These are phyloP conservation scores for Varanus komodoensis DNA, from an alignment of 2,113 vertebrate genomes.

Conservation along the genomic window DNA sequence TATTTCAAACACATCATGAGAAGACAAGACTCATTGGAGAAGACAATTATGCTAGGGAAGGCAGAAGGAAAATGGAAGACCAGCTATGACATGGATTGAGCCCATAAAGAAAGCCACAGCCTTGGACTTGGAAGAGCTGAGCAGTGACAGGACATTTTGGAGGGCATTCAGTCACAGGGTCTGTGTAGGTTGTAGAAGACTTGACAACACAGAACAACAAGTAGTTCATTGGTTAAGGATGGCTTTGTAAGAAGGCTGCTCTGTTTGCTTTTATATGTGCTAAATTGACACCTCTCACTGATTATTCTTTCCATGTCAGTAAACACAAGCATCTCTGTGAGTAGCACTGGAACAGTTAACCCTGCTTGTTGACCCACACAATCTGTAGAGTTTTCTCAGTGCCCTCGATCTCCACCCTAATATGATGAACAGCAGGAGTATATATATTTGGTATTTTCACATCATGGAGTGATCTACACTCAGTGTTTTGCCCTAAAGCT, in stretches of 20 bases:
- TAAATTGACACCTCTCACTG: not conserved
- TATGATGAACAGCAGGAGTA: not conserved
- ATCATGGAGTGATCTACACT: not conserved
- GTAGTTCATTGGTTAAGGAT: not conserved
- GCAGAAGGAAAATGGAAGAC: too few species aligned
- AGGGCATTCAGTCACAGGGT: too few species aligned
- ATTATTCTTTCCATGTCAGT: not conserved
- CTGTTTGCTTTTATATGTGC: not conserved
- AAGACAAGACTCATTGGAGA: too few species aligned
- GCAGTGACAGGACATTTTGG: too few species aligned
- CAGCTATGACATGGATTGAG: too few species aligned
- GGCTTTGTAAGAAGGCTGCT: not conserved
- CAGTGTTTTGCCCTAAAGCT: not conserved
- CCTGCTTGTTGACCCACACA: not conserved
- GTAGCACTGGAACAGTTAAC: not conserved
- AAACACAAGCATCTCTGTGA: not conserved
- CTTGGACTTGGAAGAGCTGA: too few species aligned
- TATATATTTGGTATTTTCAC: too few species aligned
- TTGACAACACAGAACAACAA: too few species aligned
- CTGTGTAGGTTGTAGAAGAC: too few species aligned
- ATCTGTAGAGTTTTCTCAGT: not conserved
- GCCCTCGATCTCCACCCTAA: not conserved
- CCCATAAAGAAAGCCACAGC: too few species aligned
- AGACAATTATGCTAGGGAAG: too few species aligned
- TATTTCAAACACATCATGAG: too few species aligned